These are phyloP conservation scores for Pseudococcus jackbeardsleyi DNA, from an alignment of 2,888 invertebrate genomes.

Conservation along the genomic window DNA sequence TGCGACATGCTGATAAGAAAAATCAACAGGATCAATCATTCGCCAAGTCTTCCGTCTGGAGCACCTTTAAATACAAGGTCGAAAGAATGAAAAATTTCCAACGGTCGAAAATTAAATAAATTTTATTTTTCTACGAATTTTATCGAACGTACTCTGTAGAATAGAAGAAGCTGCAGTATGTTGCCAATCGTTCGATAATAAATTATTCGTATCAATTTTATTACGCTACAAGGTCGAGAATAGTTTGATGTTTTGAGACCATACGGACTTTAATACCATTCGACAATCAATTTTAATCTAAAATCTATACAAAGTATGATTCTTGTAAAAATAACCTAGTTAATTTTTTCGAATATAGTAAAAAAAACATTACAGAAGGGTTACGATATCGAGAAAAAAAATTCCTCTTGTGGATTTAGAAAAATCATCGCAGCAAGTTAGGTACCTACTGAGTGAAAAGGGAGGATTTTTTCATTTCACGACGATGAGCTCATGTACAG, in stretches of 20 bases:
- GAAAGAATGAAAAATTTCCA: neutral
- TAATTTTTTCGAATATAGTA: neutral
- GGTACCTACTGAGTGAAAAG: neutral
- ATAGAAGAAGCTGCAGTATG: neutral
- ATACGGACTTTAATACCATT: neutral
- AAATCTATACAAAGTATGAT: neutral
- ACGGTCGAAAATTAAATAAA: conserved; percentile 5
- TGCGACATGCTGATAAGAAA: neutral
- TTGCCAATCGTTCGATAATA: conserved; percentile 34
- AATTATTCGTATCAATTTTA: conserved; percentile 54
- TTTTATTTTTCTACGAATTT: conserved; percentile 1
- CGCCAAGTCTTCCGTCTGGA: neutral
- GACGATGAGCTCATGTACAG: neutral
- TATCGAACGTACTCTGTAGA: neutral
- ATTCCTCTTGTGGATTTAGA: neutral
- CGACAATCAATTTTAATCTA: neutral
- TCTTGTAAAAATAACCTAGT: neutral
- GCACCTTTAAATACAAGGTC: neutral
- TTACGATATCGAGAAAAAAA: neutral
- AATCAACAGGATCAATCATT: conserved; percentile 34
- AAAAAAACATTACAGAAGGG: conserved; percentile 6
- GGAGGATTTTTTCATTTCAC: conserved; percentile 30
- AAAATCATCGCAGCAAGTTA: neutral
- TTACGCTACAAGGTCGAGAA: conserved; percentile 3
- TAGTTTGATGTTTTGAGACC: neutral